Evolutionary conservation across 1,140 invertebrate genomes (phyloP).

Genomic region (Eueides isabella): DNA sequence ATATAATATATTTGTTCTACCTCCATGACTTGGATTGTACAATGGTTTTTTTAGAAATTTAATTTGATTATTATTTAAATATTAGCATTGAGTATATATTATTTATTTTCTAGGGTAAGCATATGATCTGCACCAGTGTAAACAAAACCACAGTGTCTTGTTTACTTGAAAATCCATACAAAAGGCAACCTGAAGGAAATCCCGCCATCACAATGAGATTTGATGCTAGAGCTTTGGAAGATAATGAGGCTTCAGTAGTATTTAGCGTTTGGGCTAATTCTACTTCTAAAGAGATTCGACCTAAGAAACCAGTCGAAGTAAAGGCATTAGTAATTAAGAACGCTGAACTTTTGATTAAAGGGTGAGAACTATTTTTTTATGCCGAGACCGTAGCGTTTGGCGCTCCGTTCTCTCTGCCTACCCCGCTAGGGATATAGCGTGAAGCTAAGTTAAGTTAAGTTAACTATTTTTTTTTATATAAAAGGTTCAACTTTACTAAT

Average conservation of each 20-base stretch:
- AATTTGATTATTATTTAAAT: too few relatives aligned
- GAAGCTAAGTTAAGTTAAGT: too few relatives aligned
- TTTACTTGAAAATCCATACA: constrained; percentile 94
- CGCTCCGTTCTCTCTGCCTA: too few relatives aligned
- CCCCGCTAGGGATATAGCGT: too few relatives aligned
- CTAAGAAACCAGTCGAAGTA: constrained; percentile 80
- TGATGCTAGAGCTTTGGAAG: constrained; percentile 88
- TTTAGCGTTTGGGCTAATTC: constrained; percentile 93
- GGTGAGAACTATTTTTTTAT: constrained; percentile 80
- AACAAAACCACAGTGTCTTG: constrained; percentile 91
- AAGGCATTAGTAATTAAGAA: constrained; percentile 89
- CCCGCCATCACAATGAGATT: constrained; percentile 88
- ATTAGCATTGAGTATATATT: too few relatives aligned
- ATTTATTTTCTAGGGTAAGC: constrained; percentile 75
- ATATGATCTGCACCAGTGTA: constrained; percentile 86
- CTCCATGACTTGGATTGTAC: too few relatives aligned
- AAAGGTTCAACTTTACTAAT: too few relatives aligned
- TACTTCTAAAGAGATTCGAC: constrained; percentile 88
- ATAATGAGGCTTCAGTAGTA: constrained; percentile 86
- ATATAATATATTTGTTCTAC: constrained; percentile 19
- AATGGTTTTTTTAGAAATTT: too few relatives aligned
- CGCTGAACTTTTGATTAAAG: constrained; percentile 91
- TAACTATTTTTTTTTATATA: too few relatives aligned
- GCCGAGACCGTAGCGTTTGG: too few relatives aligned
- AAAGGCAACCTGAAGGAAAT: constrained; percentile 82